Base-by-base conservation (phyloP, 2,113 vertebrate species). In the Centrocercus urophasianus region DNA sequence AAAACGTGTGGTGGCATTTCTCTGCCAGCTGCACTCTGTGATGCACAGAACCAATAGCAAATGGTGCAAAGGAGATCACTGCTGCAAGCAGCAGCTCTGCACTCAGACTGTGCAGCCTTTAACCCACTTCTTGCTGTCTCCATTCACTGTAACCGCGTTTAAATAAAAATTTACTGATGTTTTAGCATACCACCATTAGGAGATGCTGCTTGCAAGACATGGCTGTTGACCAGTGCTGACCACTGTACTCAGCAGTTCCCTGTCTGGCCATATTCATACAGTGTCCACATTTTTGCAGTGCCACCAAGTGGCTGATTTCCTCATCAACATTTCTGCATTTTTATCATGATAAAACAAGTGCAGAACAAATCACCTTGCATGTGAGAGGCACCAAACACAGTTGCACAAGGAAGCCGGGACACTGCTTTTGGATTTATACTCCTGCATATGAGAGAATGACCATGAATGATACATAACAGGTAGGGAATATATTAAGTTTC, bases 31-130 rank as follows among this genome's bases (percentile, higher is more conserved):
- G 14, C 56, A 14, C 4, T 6, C 16, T 1, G 2, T 17, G 45
- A 50, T 4, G 43, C 7, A 0, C 20, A 32, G 28, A 57, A 28
- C 34, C 3, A 1, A 17, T 7, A 32, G 38, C 45, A 63, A 21
- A 0, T 0, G 21, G 45, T 0, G 1, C n/a, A 7, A 9, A 9
- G 6, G 50, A 0, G 4, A 34, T 8, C 1, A 0, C 6, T 28
- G 4, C 76, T 5, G 14, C 0, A 11, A 20, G 21, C 7, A 83
- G 7, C 67, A 36, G 43, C 69, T 65, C 79, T 16, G 52, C 1
- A 7, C 50, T 13, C 15, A 14, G 13, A 8, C n/a, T 8, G 0
- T 50, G 28, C 0, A 6, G 6, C 8, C 30, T 69, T 54, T 59
- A 61, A 83, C 40, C 59, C 43, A 32, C 20, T 61, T 16, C 32